A percentile compares a stretch with the other conserved stretches of the same genome.
These are phyloP conservation scores for Uropsilus gracilis DNA, from an alignment of 2,113 vertebrate species.

Conservation along the genomic window DNA sequence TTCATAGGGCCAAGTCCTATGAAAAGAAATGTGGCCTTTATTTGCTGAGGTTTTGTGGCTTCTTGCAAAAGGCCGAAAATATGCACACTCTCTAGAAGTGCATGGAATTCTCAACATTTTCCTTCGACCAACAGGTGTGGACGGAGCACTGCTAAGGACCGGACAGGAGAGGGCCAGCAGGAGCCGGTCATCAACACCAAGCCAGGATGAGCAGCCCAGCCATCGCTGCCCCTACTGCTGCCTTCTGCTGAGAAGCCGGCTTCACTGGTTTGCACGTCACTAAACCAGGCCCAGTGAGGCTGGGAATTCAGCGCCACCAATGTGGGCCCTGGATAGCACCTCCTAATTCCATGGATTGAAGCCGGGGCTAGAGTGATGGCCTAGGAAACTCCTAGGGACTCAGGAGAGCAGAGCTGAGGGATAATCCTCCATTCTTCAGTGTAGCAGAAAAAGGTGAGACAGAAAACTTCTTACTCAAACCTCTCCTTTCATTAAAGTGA, in stretches of 20 bases:
- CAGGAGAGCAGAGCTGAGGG: background rate
- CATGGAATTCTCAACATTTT: background rate
- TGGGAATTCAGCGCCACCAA: background rate
- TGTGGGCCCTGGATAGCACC: background rate
- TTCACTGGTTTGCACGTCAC: background rate
- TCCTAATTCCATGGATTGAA: background rate
- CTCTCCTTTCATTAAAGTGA: background rate
- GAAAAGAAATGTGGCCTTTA: background rate
- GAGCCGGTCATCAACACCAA: background rate
- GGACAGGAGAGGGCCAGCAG: background rate
- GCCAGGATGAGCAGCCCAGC: accelerated
- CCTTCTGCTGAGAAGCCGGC: background rate
- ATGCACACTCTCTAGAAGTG: background rate
- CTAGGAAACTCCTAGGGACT: background rate
- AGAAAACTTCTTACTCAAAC: background rate
- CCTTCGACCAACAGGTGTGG: background rate
- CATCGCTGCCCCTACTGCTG: accelerated
- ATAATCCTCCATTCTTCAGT: background rate
- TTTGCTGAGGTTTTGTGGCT: background rate
- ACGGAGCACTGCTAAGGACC: accelerated
- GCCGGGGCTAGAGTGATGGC: background rate
- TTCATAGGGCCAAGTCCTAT: background rate
- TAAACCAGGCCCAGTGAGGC: background rate
- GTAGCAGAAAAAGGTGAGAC: background rate
- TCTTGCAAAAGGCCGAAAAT: background rate